phyloP scores from a whole-genome alignment of 2,797 vertebrate genomes.

The Mormyrus hasselquistii region DNA sequence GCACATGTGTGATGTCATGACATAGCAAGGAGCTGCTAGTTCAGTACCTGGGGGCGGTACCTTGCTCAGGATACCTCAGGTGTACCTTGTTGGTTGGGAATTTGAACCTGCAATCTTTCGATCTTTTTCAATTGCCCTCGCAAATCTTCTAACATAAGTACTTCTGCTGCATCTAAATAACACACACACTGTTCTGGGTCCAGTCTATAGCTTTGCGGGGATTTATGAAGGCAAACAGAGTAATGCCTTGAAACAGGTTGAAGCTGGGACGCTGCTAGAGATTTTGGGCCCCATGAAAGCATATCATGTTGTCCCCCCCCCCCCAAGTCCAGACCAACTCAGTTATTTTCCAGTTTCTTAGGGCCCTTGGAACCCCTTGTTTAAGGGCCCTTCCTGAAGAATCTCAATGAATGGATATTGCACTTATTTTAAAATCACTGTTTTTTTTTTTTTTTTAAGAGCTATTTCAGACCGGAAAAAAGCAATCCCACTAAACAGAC shows the following conservation, averaged over 20 bases:
- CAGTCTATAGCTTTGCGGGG: not conserved
- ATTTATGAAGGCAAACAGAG: not conserved
- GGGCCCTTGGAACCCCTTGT: not conserved
- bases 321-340: not conserved
- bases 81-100: not conserved
- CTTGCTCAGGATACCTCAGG: not conserved
- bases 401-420: not conserved
- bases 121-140: not conserved
- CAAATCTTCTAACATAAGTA: not conserved
- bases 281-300: not conserved
- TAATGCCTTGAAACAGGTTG: not conserved
- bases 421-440: not conserved
- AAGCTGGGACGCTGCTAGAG: not conserved
- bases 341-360: not conserved
- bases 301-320: not conserved
- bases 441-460: not conserved
- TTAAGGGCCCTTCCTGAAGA: not conserved
- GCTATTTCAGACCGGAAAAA: not conserved
- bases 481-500: not conserved
- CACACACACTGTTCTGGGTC: not conserved
- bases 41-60: not conserved
- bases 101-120: not conserved
- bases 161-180: not conserved
- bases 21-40: not conserved
- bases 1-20: not conserved